Conservation (phyloP, 2,888 invertebrate genomes). For the Plebejus melissa region DNA sequence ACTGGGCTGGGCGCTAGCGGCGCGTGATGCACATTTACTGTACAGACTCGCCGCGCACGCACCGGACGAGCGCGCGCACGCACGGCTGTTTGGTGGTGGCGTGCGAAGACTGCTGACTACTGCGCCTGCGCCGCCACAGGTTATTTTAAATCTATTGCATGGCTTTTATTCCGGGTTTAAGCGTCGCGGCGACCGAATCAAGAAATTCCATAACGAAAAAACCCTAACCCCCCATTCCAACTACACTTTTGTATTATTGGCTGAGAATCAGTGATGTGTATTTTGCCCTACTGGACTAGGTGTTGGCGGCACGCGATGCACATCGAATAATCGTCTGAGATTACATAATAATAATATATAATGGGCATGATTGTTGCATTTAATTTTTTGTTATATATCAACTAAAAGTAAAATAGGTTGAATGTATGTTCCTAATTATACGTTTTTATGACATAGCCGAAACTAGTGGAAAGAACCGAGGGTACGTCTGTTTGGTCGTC, state of each 20-base stretch:
- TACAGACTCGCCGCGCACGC: constrained; percentile 91
- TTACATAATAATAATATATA: too few species aligned
- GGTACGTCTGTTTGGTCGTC: constrained; percentile 81
- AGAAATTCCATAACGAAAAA: too few species aligned
- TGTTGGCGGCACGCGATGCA: constrained; percentile 94
- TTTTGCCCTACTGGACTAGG: constrained; percentile 94
- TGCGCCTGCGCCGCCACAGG: constrained; percentile 79
- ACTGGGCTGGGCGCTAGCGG: constrained; percentile 94
- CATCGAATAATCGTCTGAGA: constrained; percentile 64
- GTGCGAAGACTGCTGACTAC: constrained; percentile 91
- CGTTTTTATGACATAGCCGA: constrained; percentile 43
- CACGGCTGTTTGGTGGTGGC: constrained; percentile 92
- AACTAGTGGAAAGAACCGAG: constrained; percentile 77
- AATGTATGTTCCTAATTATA: not conserved
- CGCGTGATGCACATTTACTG: constrained; percentile 95
- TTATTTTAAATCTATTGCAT: constrained; percentile 33
- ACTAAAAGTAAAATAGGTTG: not conserved
- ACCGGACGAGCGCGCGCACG: constrained; percentile 89
- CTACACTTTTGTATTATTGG: constrained; percentile 82
- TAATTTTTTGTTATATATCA: too few species aligned
- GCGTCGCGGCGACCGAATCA: too few species aligned
- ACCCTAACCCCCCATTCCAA: too few species aligned
- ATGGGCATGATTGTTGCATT: too few species aligned
- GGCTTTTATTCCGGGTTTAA: too few species aligned
- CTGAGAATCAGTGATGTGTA: constrained; percentile 96